Evolutionary conservation across 2,888 invertebrate species (phyloP), one percentile per base, ranked within the genome.

Genomic region (Synanthedon formicaeformis): DNA sequence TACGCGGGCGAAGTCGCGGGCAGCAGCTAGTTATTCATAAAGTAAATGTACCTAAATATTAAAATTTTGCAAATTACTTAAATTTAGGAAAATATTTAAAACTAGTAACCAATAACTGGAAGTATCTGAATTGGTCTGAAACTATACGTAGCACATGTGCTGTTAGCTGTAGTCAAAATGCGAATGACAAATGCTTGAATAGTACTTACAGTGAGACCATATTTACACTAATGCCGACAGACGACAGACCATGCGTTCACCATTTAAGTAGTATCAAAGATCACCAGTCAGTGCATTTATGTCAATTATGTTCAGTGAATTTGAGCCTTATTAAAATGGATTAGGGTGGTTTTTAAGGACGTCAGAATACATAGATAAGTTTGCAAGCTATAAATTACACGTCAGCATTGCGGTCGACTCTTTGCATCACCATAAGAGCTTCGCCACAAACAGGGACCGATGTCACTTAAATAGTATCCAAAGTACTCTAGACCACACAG

Each of bases 321-420:
- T 6, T 45, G 45, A 45, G 6, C 45, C 13, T 45, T 45, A 45
- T 45, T 45, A 4, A 13, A 8, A 45, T 45, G 45, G 13, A 4
- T 45, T 45, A 45, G 14, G 45, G 45, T 45, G 6, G n/a, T 13
- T 45, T 13, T 45, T 45, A n/a, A 13, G 14, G 14, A 45, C 11
- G 6, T 45, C 14, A 2, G 6, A n/a, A 6, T 45, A 12, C 14
- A 45, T 13, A 45, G 14, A 45, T 45, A 45, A 13, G 3, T 6
- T 45, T 45, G 45, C 6, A 14, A 45, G 5, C 45, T 60, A 62
- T 64, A 64, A 62, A 63, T 63, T 61, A 58, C 57, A 40, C 48
- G 18, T 45, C 45, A 45, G 45, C n/a, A 23, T 27, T 48, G 27
- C 23, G 52, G 41, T 55, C 60, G 58, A 51, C 49, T 51, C 60